Evolutionary conservation across 64 coral and sea anemone species (phyloP).

Genomic region (Cladopsammia gracilis): DNA sequence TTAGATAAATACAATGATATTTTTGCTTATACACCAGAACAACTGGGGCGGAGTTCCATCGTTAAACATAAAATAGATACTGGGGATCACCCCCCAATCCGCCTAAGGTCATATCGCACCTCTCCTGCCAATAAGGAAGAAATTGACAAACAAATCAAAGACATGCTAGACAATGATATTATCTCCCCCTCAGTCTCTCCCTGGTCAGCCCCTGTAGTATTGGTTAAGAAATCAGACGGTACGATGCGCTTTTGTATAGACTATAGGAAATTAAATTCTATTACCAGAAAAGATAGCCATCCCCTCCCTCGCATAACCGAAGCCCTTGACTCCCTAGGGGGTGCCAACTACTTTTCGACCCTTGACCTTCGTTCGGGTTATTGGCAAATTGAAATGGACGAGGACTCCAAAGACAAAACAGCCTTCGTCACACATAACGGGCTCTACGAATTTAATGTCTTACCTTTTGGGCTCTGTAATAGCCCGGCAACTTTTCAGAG

Average conservation of each 20-base stretch:
- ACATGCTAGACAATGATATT: conserved; percentile 29
- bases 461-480: too few relatives aligned
- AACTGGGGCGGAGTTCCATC: neutral
- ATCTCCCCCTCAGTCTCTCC: too few relatives aligned
- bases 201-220: too few relatives aligned
- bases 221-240: neutral
- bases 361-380: too few relatives aligned
- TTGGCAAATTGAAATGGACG: neutral
- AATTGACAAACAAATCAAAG: conserved; percentile 24
- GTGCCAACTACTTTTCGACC: too few relatives aligned
- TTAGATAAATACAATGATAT: neutral
- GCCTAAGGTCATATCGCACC: too few relatives aligned
- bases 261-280: neutral
- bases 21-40: neutral
- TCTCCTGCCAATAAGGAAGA: conserved; percentile 8
- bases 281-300: too few relatives aligned
- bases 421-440: too few relatives aligned
- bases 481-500: too few relatives aligned
- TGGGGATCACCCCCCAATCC: neutral
- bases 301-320: neutral
- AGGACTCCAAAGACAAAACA: neutral
- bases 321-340: too few relatives aligned
- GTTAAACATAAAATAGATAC: conserved; percentile 39
- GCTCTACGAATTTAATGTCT: too few relatives aligned
- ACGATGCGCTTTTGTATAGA: too few relatives aligned